Conservation (phyloP, 2,888 invertebrate species). For the Muscina levida region DNA sequence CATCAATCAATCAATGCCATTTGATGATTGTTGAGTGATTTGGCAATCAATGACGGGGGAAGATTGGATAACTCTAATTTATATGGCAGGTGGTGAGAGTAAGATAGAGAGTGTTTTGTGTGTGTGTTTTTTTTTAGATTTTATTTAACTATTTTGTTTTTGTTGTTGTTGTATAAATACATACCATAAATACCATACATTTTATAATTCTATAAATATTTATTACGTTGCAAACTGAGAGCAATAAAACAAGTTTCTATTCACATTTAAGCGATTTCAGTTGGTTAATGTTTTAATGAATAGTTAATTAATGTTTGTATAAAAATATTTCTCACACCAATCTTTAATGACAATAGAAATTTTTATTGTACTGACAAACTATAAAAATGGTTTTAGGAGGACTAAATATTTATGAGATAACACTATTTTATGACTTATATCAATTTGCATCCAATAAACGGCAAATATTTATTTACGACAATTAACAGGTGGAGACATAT, state of each 20-base stretch:
- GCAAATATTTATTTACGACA: not conserved
- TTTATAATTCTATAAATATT: not conserved
- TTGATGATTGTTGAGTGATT: constrained; percentile 1
- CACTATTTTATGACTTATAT: too few species aligned
- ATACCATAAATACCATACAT: constrained; percentile 3
- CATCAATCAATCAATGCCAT: constrained; percentile 10
- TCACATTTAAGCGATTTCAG: not conserved
- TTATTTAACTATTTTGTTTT: not conserved
- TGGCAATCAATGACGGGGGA: too few species aligned
- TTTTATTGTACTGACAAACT: not conserved
- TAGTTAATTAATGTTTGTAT: constrained; percentile 6
- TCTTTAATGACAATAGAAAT: not conserved
- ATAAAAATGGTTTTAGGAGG: not conserved
- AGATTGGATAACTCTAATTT: too few species aligned
- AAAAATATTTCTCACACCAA: not conserved
- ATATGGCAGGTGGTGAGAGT: constrained; percentile 4
- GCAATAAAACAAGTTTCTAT: constrained; percentile 3
- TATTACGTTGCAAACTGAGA: not conserved
- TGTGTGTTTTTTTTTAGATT: too few species aligned
- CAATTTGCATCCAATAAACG: not conserved
- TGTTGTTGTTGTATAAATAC: not conserved
- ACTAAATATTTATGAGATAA: not conserved
- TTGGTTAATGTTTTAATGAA: not conserved
- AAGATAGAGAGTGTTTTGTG: too few species aligned
- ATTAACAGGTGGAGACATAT: too few species aligned